These are phyloP conservation scores for Anticlea derivata DNA, from an alignment of 2,888 invertebrate genomes.

Conservation along the genomic window DNA sequence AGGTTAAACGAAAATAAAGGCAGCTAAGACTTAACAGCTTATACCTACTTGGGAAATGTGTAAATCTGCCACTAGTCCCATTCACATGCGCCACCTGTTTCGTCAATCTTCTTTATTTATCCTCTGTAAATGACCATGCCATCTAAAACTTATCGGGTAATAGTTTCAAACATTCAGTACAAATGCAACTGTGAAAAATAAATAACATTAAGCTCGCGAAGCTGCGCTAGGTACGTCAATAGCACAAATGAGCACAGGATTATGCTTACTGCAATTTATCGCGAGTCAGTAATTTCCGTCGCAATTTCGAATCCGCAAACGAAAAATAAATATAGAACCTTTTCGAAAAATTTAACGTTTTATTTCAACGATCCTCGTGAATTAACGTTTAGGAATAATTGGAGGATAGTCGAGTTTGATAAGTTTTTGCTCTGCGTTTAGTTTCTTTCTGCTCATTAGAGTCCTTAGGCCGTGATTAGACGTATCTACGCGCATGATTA, in stretches of 20 bases:
- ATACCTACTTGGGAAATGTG: no score
- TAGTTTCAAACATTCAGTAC: conserved; percentile 4
- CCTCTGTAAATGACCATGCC: no score
- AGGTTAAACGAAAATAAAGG: no score
- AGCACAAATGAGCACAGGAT: conserved; percentile 21
- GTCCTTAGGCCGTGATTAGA: no score
- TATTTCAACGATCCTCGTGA: conserved; percentile 21
- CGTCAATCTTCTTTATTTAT: no score
- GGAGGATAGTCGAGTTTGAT: conserved; percentile 8
- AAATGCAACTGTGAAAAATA: conserved; percentile 17
- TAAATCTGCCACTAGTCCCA: no score
- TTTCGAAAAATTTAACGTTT: conserved; percentile 19
- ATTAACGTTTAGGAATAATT: conserved; percentile 21
- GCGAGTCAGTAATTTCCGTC: conserved; percentile 36
- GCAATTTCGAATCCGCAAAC: conserved; percentile 34
- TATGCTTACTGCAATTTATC: conserved; percentile 29
- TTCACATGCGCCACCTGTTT: no score
- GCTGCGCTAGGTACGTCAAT: conserved; percentile 13
- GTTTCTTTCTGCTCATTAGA: no score
- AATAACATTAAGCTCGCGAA: conserved; percentile 6
- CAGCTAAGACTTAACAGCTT: no score
- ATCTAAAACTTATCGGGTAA: conserved; percentile 3
- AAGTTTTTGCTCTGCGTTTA: neutral
- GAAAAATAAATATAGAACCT: conserved; percentile 33
- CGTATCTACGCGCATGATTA: no score